Conservation (phyloP, 1,140 invertebrate species). For the Calephelis virginiensis region DNA sequence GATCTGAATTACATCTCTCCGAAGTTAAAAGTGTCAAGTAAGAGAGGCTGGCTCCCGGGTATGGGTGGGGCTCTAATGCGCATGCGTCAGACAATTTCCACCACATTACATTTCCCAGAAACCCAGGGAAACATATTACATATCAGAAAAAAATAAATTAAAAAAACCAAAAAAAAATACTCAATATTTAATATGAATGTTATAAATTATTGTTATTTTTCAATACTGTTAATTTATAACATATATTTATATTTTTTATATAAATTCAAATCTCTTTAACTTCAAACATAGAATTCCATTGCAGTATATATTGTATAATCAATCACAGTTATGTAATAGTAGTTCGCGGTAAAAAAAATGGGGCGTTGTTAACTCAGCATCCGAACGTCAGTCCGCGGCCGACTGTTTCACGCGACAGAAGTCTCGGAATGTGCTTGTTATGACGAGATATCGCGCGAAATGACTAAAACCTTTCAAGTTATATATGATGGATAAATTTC, state of each 20-base stretch:
- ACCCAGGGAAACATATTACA: conserved; percentile 39
- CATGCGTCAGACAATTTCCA: conserved; percentile 45
- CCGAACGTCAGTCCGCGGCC: conserved; percentile 50
- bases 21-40: conserved; percentile 47
- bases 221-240: neutral
- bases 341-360: conserved; percentile 18
- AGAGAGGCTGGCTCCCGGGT: conserved; percentile 44
- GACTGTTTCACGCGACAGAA: conserved; percentile 44
- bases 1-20: conserved; percentile 21
- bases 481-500: conserved; percentile 43
- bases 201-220: neutral
- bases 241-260: too few relatives aligned
- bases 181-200: neutral
- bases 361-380: conserved; percentile 19
- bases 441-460: conserved; percentile 56
- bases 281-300: conserved; percentile 21
- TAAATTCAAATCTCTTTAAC: neutral
- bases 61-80: conserved; percentile 60
- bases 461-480: conserved; percentile 44
- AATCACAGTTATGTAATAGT: conserved; percentile 12
- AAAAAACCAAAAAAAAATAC: neutral
- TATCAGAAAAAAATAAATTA: neutral
- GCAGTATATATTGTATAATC: conserved; percentile 14
- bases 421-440: conserved; percentile 42
- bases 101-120: conserved; percentile 44